Evolutionary conservation across 2,888 invertebrate species (phyloP), one percentile per base, ranked within the genome.

Genomic region (Brenthis ino): DNA sequence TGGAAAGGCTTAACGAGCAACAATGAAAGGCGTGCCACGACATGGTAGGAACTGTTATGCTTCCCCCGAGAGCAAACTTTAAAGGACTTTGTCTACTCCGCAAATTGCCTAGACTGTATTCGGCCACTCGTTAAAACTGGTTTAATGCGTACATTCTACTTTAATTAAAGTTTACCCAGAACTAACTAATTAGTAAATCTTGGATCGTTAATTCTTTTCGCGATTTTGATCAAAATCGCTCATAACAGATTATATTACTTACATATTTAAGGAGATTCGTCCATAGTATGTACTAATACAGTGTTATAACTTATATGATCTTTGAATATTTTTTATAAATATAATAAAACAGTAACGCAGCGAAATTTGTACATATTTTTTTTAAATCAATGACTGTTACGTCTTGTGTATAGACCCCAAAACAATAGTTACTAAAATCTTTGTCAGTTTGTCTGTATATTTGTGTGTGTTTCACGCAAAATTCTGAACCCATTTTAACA

Each of bases 1-100:
- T 68, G 63, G 68, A 67, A 72, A 66, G 54, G 68, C 68, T 61
- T 67, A 72, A 70, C 69, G 69, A 69, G 66, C 57, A 70, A 66
- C 68, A 75, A 70, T 70, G 55, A 71, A 70, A 70, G 63, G 64
- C 69, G 65, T 71, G 64, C 64, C 67, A 64, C 66, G 69, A 70
- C 72, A 67, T 71, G 67, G 70, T 64, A 71, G 70, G 70, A 77
- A 71, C 73, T 69, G 77, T 82, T 84, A 88, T 85, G 83, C 79
- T 75, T 76, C 90, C 82, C 85, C 56, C 47, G 88, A 80, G 90
- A 81, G 65, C 76, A 77, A 88, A 89, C 81, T 89, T 89, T 80
- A 85, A 84, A 87, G 83, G 83, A 89, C 85, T 87, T 83, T 75
- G 79, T 83, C 77, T 83, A 77, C 74, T 78, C 77, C 72, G 81